Base-by-base conservation (phyloP, 2,888 invertebrate genomes). In the Ditula angustiorana region DNA sequence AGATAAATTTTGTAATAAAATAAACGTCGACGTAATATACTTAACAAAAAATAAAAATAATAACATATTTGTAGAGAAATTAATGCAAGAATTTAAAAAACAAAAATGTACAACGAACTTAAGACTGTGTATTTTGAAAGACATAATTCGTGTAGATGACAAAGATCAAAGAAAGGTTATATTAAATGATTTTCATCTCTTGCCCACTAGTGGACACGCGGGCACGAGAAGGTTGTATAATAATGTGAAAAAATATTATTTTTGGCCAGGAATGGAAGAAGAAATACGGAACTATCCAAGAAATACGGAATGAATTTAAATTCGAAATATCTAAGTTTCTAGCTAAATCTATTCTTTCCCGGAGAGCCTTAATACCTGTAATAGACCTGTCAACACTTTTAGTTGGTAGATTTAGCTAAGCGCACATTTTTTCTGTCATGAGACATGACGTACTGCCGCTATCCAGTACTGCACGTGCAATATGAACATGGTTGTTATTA, bases 191-290 rank as follows among this genome's bases (percentile, higher is more conserved):
- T 73, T 44, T 63, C 74, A 74, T 46, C 21, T 68, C 23, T 41
- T 74, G 5, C 70, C 72, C 0, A 71, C 70, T 1, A 70, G 70
- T 44, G 74, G 71, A 0, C 71, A 73, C n/a, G 71, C 72, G 30
- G 70, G 71, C 3, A 37, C 68, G 0, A 28, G 62, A 3, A 61
- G 70, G 30, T 71, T 69, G 69, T 30, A 62, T 0, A 71, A 69
- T 58, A 72, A 69, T 59, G 71, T 71, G 21, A 71, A 62, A 50
- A 33, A n/a, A n/a, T n/a, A n/a, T n/a, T n/a, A n/a, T n/a, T n/a
- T n/a, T n/a, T n/a, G n/a, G n/a, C n/a, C n/a, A 58, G 26, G 26
- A 26, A 26, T 26, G 26, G 26, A 26, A 5, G 26, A 26, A 26
- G 26, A 26, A 5, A 26, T 26, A 3, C 2, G 26, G 5, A 26